phyloP scores from a whole-genome alignment of 2,888 invertebrate species.

The Harmothoe impar region DNA sequence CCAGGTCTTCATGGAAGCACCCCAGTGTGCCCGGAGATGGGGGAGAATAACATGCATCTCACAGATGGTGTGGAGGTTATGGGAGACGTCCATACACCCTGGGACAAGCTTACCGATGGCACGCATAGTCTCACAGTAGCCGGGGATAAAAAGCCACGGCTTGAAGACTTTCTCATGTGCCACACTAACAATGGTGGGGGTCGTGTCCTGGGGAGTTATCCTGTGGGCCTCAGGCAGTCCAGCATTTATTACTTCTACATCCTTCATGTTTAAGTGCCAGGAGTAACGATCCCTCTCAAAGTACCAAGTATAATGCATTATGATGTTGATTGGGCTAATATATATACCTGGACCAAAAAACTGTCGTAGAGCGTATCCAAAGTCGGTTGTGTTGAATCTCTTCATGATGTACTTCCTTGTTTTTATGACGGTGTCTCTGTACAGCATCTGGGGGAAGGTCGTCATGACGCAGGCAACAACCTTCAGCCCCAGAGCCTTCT shows the following conservation, averaged over 20 bases:
- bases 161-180: no score
- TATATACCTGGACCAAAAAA: background rate
- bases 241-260: background rate
- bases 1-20: background rate
- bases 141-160: no score
- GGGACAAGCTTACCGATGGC: background rate
- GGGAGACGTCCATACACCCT: background rate
- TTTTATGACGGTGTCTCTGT: no score
- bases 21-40: background rate
- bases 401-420: background rate
- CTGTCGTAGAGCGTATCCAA: background rate
- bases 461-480: background rate
- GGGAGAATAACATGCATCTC: background rate
- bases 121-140: background rate
- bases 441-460: background rate
- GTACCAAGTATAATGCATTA: background rate
- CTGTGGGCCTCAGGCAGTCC: background rate
- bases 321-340: background rate
- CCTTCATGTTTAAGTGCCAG: background rate
- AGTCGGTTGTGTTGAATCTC: background rate
- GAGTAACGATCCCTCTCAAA: background rate
- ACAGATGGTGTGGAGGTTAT: background rate
- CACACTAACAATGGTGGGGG: background rate
- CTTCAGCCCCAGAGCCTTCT: constrained; percentile 8
- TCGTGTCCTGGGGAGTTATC: background rate